These are phyloP conservation scores for Thymelicus acteon DNA, from an alignment of 2,888 invertebrate genomes.

Conservation along the genomic window DNA sequence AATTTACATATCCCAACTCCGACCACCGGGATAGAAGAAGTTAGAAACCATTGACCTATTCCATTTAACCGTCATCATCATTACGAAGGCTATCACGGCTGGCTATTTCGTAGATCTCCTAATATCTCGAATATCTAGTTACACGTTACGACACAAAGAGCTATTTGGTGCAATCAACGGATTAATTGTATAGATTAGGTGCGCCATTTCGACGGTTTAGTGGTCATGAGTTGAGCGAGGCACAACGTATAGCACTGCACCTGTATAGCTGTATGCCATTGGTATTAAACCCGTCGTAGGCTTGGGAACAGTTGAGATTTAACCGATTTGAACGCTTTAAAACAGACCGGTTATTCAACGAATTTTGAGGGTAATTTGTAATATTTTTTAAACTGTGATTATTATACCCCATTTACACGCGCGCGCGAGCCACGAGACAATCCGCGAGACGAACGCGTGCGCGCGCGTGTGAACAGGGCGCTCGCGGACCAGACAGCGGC, in stretches of 20 bases:
- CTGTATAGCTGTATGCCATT: not conserved
- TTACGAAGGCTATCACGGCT: not conserved
- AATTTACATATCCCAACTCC: no score
- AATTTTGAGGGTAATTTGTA: no score
- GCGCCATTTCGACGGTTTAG: slow-evolving; percentile 44
- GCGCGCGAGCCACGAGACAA: no score
- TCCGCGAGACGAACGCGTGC: no score
- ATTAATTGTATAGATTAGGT: slow-evolving; percentile 50
- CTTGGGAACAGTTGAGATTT: not conserved
- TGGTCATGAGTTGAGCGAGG: slow-evolving; percentile 11
- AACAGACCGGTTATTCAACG: not conserved
- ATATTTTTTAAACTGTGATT: no score
- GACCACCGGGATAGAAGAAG: no score
- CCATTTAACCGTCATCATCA: slow-evolving; percentile 1
- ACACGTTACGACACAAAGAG: slow-evolving; percentile 45
- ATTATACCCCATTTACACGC: no score
- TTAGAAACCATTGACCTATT: not conserved
- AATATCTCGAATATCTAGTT: slow-evolving; percentile 36
- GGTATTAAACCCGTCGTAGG: not conserved
- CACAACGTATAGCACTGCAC: not conserved
- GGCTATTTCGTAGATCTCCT: slow-evolving; percentile 2
- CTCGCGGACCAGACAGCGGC: no score
- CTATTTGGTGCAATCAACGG: slow-evolving; percentile 47
- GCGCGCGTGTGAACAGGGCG: no score
- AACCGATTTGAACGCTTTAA: not conserved